Evolutionary conservation across 2,113 vertebrate genomes (phyloP).

Genomic region (Alosa alosa): DNA sequence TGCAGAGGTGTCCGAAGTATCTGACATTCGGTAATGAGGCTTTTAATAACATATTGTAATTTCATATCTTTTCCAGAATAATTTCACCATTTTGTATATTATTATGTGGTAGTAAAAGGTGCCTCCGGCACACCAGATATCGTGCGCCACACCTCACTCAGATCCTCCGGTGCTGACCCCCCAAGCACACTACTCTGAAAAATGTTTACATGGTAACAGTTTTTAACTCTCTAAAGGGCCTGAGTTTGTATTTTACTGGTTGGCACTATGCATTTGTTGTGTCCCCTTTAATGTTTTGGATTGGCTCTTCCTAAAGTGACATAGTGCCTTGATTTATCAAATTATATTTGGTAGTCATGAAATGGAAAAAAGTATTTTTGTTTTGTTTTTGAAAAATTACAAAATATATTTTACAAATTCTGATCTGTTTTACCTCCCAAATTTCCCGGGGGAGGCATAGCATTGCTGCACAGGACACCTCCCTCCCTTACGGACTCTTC

Average conservation of each 20-base stretch:
- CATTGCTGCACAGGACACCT: constrained; percentile 58
- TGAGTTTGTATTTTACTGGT: not conserved
- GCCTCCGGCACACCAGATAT: not conserved
- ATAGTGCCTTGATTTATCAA: constrained; percentile 7
- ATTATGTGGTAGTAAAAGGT: not conserved
- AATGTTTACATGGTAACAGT: constrained; percentile 4
- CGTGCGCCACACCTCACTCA: not conserved
- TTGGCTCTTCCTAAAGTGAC: not conserved
- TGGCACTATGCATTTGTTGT: constrained; percentile 31
- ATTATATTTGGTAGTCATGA: not conserved
- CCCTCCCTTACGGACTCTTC: constrained; percentile 38
- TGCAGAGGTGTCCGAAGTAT: not conserved
- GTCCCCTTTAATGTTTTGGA: not conserved
- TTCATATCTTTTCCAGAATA: not conserved
- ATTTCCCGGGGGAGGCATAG: constrained; percentile 58
- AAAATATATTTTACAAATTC: not conserved
- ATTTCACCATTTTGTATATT: constrained; percentile 10
- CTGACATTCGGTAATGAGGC: not conserved
- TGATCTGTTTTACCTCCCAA: constrained; percentile 40
- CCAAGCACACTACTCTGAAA: not conserved
- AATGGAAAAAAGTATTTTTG: not conserved
- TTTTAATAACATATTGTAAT: not conserved
- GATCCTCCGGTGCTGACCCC: not conserved
- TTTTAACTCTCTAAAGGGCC: constrained; percentile 4
- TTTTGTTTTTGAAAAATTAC: not conserved